phyloP scores from a whole-genome alignment of 1,140 invertebrate species.

The Diorhabda elongata region DNA sequence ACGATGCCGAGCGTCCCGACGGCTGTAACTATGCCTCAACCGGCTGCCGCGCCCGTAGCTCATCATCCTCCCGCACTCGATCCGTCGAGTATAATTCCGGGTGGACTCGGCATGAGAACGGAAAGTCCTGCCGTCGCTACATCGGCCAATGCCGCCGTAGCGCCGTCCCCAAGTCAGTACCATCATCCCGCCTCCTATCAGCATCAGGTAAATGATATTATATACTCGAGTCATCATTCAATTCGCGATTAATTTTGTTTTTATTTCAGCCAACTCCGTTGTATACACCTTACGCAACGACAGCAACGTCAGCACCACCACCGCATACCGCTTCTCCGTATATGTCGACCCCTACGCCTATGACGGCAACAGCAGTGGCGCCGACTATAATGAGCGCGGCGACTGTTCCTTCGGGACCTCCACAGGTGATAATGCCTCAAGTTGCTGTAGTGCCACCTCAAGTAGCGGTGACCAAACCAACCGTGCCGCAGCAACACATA shows the following conservation, averaged over 20 bases:
- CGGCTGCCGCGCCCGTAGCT: slow-evolving; percentile 42
- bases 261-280: slow-evolving; percentile 4
- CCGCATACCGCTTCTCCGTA: slow-evolving; percentile 35
- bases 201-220: slow-evolving; percentile 50
- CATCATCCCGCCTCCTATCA: slow-evolving; percentile 53
- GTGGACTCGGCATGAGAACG: slow-evolving; percentile 35
- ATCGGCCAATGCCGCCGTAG: slow-evolving; percentile 46
- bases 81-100: slow-evolving; percentile 32
- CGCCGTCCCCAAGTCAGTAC: slow-evolving; percentile 51
- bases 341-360: slow-evolving; percentile 29
- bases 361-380: slow-evolving; percentile 30
- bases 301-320: slow-evolving; percentile 39
- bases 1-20: slow-evolving; percentile 33
- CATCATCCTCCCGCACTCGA: slow-evolving; percentile 41
- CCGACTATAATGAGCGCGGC: slow-evolving; percentile 35
- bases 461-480: slow-evolving; percentile 31
- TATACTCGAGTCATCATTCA: slow-evolving; percentile 50
- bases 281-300: slow-evolving; percentile 31
- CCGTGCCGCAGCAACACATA: slow-evolving; percentile 47
- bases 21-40: slow-evolving; percentile 39
- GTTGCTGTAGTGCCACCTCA: slow-evolving; percentile 10
- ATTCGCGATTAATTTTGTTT: slow-evolving; percentile 3
- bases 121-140: slow-evolving; percentile 49
- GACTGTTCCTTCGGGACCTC: background rate
- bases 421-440: slow-evolving; percentile 1